Conservation (phyloP, 2,797 vertebrate species). For the Bucorvus abyssinicus region DNA sequence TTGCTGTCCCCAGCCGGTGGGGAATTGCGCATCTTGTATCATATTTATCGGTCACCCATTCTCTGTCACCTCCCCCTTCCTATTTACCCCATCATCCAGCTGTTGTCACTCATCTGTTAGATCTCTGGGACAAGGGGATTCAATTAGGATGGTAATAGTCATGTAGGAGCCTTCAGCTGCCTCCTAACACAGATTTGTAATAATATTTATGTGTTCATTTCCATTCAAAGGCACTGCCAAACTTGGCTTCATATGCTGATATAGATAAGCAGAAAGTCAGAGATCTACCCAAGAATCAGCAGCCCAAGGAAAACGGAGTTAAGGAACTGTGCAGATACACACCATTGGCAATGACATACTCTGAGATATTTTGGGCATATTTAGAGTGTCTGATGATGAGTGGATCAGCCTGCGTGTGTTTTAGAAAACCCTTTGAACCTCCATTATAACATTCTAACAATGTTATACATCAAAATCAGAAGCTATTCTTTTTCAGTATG, state of each 20-base stretch:
- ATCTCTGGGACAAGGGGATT: neutral
- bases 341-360: neutral
- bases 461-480: neutral
- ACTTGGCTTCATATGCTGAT: neutral
- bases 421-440: neutral
- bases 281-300: neutral
- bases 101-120: conserved; percentile 2
- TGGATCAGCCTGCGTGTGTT: neutral
- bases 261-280: neutral
- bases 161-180: neutral
- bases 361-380: neutral
- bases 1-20: neutral
- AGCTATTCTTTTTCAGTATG: neutral
- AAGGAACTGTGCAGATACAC: neutral
- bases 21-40: neutral
- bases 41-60: neutral
- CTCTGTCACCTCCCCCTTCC: neutral
- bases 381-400: neutral
- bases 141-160: neutral
- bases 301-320: neutral
- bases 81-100: neutral
- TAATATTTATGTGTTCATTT: neutral
- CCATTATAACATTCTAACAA: neutral
- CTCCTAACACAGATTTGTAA: neutral
- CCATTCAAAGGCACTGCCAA: neutral